Base-by-base conservation (phyloP, 2,888 invertebrate species). In the Aporophyla lueneburgensis region DNA sequence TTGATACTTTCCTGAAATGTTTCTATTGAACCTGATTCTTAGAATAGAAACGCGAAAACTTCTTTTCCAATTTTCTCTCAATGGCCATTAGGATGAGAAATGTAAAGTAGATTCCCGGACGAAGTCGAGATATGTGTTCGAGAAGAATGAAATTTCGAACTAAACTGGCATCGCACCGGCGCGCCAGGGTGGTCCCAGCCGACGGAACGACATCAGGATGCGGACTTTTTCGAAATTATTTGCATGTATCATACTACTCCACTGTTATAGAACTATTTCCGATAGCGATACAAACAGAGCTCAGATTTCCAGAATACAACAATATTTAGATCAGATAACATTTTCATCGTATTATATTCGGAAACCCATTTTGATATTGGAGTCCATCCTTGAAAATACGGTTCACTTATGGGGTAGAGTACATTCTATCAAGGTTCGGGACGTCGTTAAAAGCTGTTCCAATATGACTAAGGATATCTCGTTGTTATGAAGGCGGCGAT, bases 41-140 rank as follows among this genome's bases (percentile, higher is more conserved):
- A 90, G 92, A 92, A 93, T 93, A 92, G 92, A 92, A 94, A 94
- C 89, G 91, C 92, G 94, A 95, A 88, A 95, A 95, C 94, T 96
- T 96, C 95, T 93, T 95, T 95, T 96, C 96, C 96, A 96, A 96
- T 96, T 96, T 96, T 96, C 96, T 95, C 93, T 94, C 94, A 95
- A 96, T 96, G 95, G 96, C 96, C 95, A 96, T 96, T 96, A 96
- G 94, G 95, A 96, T 96, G 96, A 96, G 95, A 96, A 96, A 96
- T 96, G 96, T 95, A 96, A 96, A 96, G 94, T 96, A 96, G 96
- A 95, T 95, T 95, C 94, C 93, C 93, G 93, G 91, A 92, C 92
- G 95, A 94, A 95, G 93, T 94, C 95, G 94, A 95, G 95, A 95
- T 96, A 95, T 96, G 95, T 94, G 94, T 95, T 95, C 91, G 93